Conservation (phyloP, 2,888 invertebrate species). For the Rotaria sp. region DNA sequence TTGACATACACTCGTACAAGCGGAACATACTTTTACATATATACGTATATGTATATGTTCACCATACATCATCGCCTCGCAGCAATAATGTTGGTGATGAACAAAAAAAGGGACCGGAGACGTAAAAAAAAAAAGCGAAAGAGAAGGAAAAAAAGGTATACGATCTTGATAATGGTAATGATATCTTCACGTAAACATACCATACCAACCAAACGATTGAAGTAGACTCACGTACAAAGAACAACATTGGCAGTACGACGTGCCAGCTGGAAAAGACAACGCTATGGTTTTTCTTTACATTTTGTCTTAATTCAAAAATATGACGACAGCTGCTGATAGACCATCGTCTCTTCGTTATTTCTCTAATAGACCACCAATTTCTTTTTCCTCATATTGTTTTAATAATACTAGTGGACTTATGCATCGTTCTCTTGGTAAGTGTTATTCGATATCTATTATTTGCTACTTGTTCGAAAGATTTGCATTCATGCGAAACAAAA, state of each 20-base stretch:
- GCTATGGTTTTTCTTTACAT: not conserved
- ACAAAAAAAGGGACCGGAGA: not conserved
- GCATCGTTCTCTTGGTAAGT: not conserved
- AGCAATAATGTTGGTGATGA: not conserved
- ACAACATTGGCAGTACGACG: not conserved
- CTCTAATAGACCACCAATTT: not conserved
- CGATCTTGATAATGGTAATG: not conserved
- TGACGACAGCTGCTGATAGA: not conserved
- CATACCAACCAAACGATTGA: not conserved
- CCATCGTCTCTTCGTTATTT: not conserved
- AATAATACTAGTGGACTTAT: not conserved
- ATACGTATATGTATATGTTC: not conserved
- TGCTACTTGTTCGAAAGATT: not conserved
- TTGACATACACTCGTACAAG: not conserved
- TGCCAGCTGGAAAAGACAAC: not conserved
- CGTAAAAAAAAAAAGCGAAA: not conserved
- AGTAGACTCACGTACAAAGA: not conserved
- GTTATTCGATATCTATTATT: not conserved
- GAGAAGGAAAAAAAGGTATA: not conserved
- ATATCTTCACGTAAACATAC: not conserved
- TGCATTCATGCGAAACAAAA: not conserved
- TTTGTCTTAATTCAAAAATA: slow-evolving; percentile 5
- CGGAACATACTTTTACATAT: not conserved
- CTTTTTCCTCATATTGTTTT: not conserved
- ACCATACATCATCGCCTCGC: not conserved